A percentile compares a stretch with the other conserved stretches of the same genome.
phyloP scores from a whole-genome alignment of 2,113 vertebrate genomes.

The Saguinus imperator region DNA sequence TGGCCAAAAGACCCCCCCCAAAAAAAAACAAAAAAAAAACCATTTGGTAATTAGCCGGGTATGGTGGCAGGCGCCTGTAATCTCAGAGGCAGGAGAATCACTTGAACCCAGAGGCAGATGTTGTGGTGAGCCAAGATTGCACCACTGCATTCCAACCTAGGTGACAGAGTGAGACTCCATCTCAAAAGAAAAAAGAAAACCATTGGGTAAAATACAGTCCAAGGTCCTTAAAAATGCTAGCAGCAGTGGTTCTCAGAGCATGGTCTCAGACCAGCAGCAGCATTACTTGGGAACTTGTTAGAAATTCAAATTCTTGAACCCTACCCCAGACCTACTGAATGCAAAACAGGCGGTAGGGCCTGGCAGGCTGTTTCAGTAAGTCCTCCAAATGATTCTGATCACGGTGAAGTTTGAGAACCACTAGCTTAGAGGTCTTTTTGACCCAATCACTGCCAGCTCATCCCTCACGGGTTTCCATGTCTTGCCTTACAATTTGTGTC shows the following conservation, averaged over 20 bases:
- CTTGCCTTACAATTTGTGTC: not conserved
- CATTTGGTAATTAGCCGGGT: no score
- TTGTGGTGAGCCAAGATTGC: no score
- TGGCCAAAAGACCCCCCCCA: no score
- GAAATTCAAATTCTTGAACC: not conserved
- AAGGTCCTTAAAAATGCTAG: not conserved
- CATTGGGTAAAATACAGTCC: not conserved
- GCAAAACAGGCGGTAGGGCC: not conserved
- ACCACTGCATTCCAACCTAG: no score
- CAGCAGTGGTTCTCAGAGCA: not conserved
- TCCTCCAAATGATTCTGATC: not conserved
- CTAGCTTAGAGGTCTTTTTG: not conserved
- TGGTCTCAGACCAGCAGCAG: not conserved
- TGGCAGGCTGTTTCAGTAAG: not conserved
- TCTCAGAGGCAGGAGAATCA: no score
- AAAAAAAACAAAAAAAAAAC: no score
- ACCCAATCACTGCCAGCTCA: not conserved
- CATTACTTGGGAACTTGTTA: not conserved
- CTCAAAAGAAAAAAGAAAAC: not conserved
- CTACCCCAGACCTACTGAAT: not conserved
- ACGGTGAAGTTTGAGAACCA: constrained; percentile 1
- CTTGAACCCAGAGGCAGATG: no score
- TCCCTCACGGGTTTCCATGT: not conserved
- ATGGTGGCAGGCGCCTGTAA: no score
- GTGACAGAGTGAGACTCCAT: no score